Evolutionary conservation across 2,797 vertebrate species (phyloP).

Genomic region (Spinus olivaceus): DNA sequence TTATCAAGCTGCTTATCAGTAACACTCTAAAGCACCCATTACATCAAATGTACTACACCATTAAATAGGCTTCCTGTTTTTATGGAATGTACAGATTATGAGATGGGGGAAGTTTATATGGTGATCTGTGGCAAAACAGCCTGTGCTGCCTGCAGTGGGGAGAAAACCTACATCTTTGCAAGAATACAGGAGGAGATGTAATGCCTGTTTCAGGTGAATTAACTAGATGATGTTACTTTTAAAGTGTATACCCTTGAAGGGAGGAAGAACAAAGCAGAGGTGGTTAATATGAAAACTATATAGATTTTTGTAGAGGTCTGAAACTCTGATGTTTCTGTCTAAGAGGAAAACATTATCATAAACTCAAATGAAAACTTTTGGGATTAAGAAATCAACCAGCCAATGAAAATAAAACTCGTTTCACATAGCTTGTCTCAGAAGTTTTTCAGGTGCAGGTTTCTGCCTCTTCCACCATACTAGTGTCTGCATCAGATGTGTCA

Average conservation of each 20-base stretch:
- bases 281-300: neutral
- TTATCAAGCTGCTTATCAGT: conserved; percentile 21
- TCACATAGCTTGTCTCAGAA: neutral
- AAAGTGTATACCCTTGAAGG: rapidly evolving
- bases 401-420: neutral
- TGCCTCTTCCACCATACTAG: neutral
- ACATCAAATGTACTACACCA: neutral
- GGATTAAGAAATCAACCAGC: neutral
- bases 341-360: neutral
- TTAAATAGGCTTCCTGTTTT: conserved; percentile 33
- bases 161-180: neutral
- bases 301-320: neutral
- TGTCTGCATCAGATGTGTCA: neutral
- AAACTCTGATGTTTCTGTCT: neutral
- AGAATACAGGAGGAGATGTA: neutral
- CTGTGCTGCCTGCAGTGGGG: neutral
- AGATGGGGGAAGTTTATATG: neutral
- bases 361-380: neutral
- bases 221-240: neutral
- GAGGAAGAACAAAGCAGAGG: neutral
- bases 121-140: neutral
- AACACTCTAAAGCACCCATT: neutral
- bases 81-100: neutral
- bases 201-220: neutral
- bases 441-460: neutral